Evolutionary conservation across 2,113 vertebrate genomes (phyloP).

Genomic region (Hippocampus barbouri): DNA sequence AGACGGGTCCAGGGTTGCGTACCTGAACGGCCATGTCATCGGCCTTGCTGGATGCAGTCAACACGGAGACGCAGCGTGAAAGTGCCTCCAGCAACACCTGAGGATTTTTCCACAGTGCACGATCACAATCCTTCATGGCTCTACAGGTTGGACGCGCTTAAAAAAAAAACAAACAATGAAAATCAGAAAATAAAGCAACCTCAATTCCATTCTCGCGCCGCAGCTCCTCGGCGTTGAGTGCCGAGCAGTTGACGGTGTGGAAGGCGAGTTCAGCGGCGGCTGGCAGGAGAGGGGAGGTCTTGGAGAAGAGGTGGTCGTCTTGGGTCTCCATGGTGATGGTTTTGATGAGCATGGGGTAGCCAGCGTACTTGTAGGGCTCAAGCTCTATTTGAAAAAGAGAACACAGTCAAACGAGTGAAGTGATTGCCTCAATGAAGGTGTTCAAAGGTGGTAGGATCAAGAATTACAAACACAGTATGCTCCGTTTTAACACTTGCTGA

Average conservation of each 20-base stretch:
- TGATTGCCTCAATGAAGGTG: background rate
- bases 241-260: slow-evolving; percentile 95
- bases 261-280: slow-evolving; percentile 90
- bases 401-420: background rate
- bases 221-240: slow-evolving; percentile 94
- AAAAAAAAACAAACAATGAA: background rate
- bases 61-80: slow-evolving; percentile 89
- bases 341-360: slow-evolving; percentile 98
- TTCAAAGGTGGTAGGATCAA: background rate
- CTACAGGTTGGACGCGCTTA: no score
- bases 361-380: slow-evolving; percentile 96
- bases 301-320: slow-evolving; percentile 90
- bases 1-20: background rate
- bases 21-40: slow-evolving; percentile 97
- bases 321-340: slow-evolving; percentile 95
- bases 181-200: slow-evolving; percentile 60
- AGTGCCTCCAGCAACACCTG: slow-evolving; percentile 91
- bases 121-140: background rate
- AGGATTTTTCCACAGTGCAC: slow-evolving; percentile 1
- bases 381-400: slow-evolving; percentile 74
- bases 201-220: slow-evolving; percentile 92
- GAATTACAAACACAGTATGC: background rate
- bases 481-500: no score
- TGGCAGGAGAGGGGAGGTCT: slow-evolving; percentile 87
- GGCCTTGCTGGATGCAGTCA: slow-evolving; percentile 87